Base-by-base conservation (phyloP, 2,113 vertebrate species). In the Corvus hawaiiensis region DNA sequence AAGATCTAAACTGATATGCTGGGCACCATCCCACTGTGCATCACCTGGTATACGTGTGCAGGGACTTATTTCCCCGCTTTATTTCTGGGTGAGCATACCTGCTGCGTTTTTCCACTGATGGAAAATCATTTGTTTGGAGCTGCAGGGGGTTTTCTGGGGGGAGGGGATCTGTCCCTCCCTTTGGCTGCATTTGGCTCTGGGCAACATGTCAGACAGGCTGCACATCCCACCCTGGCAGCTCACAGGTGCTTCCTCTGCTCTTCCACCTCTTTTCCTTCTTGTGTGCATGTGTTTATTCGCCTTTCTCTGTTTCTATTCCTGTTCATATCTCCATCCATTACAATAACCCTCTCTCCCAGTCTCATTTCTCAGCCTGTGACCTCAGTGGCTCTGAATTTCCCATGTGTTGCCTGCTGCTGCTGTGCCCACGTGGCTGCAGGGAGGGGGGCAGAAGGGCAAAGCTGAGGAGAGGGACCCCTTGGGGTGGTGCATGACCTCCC, bases 1-100 rank as follows among this genome's bases (percentile, higher is more conserved):
- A 1, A 13, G 13, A 46, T 27, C 78, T 81, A 66, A 80, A 73
- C 19, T 19, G 67, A 44, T 16, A 18, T 8, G 24, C 62, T 7
- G 5, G 68, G 54, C 55, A 69, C 37, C 3, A 7, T 44, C 37
- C 59, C 49, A 4, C 16, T 0, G 0, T 4, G 26, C 21, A 35
- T 24, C 0, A 0, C 39, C 12, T 21, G 23, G 19, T 7, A 0
- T 20, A 12, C 1, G 7, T 17, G 12, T 48, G 28, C 33, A 72
- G 18, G 55, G n/a, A 26, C 35, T 55, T 41, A 26, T 16, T 66
- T 46, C 0, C 11, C 11, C 1, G 0, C 6, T 82, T 74, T 46
- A 24, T 37, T 51, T 39, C 58, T 48, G 26, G 10, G 27, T 39
- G 10, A 80, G 43, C 30, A 35, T 6, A 3, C 54, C 49, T 73